Evolutionary conservation across 2,797 vertebrate genomes (phyloP).

Genomic region (Chelon auratus): DNA sequence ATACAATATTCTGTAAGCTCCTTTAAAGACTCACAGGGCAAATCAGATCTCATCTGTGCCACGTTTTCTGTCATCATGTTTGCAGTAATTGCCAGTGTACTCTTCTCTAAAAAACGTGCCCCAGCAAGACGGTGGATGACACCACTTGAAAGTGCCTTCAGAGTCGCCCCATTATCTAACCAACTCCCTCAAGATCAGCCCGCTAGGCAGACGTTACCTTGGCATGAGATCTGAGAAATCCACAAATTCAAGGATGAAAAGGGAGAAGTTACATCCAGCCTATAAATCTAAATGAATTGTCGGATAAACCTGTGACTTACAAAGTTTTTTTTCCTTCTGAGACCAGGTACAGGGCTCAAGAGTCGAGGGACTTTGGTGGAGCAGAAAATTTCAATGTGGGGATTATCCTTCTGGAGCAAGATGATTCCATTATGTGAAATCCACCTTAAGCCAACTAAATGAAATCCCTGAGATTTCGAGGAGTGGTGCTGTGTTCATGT

Average conservation of each 20-base stretch:
- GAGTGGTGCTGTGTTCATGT: slow-evolving; percentile 33
- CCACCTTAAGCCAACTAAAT: slow-evolving; percentile 54
- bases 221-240: slow-evolving; percentile 70
- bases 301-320: slow-evolving; percentile 20
- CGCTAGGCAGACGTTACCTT: slow-evolving; percentile 65
- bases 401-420: slow-evolving; percentile 64
- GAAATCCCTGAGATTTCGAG: slow-evolving; percentile 42
- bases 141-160: slow-evolving; percentile 68
- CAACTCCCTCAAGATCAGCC: slow-evolving; percentile 65
- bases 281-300: slow-evolving; percentile 42
- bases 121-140: slow-evolving; percentile 73
- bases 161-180: slow-evolving; percentile 65
- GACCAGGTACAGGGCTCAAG: slow-evolving; percentile 35
- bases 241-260: slow-evolving; percentile 33
- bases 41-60: slow-evolving; percentile 32
- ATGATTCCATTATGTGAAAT: slow-evolving; percentile 67
- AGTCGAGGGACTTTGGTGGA: slow-evolving; percentile 36
- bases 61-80: slow-evolving; percentile 64
- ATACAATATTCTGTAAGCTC: slow-evolving; percentile 22
- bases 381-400: slow-evolving; percentile 53
- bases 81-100: slow-evolving; percentile 44
- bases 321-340: neutral
- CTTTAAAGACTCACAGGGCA: slow-evolving; percentile 22
- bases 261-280: slow-evolving; percentile 25
- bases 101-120: slow-evolving; percentile 37